These are phyloP conservation scores for Cyrtodaria siliqua DNA, from an alignment of 2,888 invertebrate species.

Conservation along the genomic window DNA sequence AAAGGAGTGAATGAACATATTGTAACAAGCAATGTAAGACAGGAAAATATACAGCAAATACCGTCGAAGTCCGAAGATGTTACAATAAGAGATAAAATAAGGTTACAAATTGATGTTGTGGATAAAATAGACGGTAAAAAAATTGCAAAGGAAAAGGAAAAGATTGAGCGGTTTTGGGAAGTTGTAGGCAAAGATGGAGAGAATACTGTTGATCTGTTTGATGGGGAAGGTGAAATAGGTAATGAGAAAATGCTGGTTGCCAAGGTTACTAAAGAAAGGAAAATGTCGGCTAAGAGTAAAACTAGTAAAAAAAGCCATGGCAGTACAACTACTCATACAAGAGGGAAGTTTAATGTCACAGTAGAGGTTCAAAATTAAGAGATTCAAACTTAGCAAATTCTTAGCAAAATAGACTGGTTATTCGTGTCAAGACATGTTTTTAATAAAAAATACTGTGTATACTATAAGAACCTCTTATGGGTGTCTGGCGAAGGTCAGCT, in stretches of 20 bases:
- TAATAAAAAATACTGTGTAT: no score
- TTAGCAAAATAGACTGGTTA: no score
- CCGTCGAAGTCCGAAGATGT: slow-evolving; percentile 35
- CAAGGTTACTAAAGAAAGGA: slow-evolving; percentile 53
- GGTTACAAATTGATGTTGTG: slow-evolving; percentile 47
- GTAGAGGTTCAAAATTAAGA: slow-evolving; percentile 13
- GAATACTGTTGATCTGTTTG: slow-evolving; percentile 22
- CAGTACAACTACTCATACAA: slow-evolving; percentile 27
- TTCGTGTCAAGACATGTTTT: no score
- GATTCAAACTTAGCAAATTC: no score
- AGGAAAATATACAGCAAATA: no score
- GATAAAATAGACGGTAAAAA: slow-evolving; percentile 16
- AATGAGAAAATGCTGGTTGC: slow-evolving; percentile 47
- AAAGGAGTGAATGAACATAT: no score
- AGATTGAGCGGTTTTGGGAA: slow-evolving; percentile 57
- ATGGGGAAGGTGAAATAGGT: slow-evolving; percentile 16
- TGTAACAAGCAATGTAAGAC: no score
- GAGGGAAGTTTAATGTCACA: slow-evolving; percentile 48
- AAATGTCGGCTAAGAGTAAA: slow-evolving; percentile 47
- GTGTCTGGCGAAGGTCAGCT: no score
- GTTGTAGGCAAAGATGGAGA: slow-evolving; percentile 37
- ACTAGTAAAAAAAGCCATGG: slow-evolving; percentile 21
- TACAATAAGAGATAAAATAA: slow-evolving; percentile 46
- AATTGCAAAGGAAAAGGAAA: slow-evolving; percentile 37
- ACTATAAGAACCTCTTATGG: no score